A percentile compares a stretch with the other conserved stretches of the same genome.
Evolutionary conservation across 2,888 invertebrate species (phyloP).

Genomic region (Cordilura impudica): DNA sequence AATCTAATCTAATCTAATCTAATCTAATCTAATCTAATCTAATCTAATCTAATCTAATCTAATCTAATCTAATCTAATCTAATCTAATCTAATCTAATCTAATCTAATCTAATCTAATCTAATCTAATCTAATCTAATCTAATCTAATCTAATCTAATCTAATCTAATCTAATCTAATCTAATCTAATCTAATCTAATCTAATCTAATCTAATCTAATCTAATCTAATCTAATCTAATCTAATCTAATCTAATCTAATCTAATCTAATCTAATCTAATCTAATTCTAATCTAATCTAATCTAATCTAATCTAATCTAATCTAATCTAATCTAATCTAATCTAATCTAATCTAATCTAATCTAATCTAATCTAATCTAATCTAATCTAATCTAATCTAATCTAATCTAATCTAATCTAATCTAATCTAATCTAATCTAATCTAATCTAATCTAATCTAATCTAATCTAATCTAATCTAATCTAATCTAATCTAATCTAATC

Average conservation of each 20-base stretch:
- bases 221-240: constrained; percentile 12
- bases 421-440: background rate
- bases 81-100: constrained; percentile 11
- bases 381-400: constrained; percentile 13
- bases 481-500: constrained; percentile 1
- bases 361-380: constrained; percentile 8
- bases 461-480: constrained; percentile 1
- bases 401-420: constrained; percentile 11
- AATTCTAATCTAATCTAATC: constrained; percentile 17
- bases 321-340: constrained; percentile 5
- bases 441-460: background rate
- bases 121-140: constrained; percentile 11
- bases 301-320: constrained; percentile 10
- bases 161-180: constrained; percentile 7
- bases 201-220: constrained; percentile 9
- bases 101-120: constrained; percentile 13
- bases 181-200: constrained; percentile 8
- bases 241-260: constrained; percentile 11
- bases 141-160: constrained; percentile 8
- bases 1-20: constrained; percentile 7
- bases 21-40: constrained; percentile 18
- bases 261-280: constrained; percentile 11
- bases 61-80: constrained; percentile 9
- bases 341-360: constrained; percentile 9
- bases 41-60: constrained; percentile 11